Evolutionary conservation across 2,113 vertebrate species (phyloP), one percentile per base, ranked within the genome.

Genomic region (Lepisosteus osseus): DNA sequence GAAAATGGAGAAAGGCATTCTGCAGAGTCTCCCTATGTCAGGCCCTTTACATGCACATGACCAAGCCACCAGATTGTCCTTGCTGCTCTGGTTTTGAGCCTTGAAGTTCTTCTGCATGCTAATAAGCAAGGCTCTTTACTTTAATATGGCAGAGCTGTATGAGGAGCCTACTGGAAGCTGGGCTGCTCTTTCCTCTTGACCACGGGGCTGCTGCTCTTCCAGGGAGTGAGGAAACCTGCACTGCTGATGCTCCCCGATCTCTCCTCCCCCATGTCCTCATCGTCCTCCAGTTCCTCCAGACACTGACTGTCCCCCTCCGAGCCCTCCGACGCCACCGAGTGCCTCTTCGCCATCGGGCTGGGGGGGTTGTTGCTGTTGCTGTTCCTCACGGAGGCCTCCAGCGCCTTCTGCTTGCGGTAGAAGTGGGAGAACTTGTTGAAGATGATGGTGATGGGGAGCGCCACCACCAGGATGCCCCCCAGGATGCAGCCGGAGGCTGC

Each of bases 371-470:
- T 86, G 80, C 87, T 85, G 69, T 90, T 91, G 5, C 90, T 94
- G 89, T 95, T 93, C 79, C 96, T 90, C 69, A 98, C 97, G 0
- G 96, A 96, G 0, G 95, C 96, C 84, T 98, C 97, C 78, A 98
- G 90, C 0, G 96, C 97, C 82, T 95, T 98, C 90, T 99, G 96
- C 62, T 91, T 90, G 70, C 94, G 93, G 85, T 99, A 99, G 87
- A 98, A 98, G 86, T 97, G 95, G 56, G 96, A 99, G 88, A 99
- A 99, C 88, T 99, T 99, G 87, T 98, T 98, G 90, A 99, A 98
- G 88, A 99, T 99, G 90, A 98, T 97, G 75, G 97, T 97, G 88
- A 99, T 99, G 84, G 97, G 97, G 76, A 99, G 90, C 0, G 97
- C 95, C 71, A 98, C 96, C 3, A 98, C 96, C 79, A 99, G 87